Percentiles rank a stretch among this genome's conserved stretches.
phyloP scores from a whole-genome alignment of 2,797 vertebrate species.

The Euthynnus affinis region DNA sequence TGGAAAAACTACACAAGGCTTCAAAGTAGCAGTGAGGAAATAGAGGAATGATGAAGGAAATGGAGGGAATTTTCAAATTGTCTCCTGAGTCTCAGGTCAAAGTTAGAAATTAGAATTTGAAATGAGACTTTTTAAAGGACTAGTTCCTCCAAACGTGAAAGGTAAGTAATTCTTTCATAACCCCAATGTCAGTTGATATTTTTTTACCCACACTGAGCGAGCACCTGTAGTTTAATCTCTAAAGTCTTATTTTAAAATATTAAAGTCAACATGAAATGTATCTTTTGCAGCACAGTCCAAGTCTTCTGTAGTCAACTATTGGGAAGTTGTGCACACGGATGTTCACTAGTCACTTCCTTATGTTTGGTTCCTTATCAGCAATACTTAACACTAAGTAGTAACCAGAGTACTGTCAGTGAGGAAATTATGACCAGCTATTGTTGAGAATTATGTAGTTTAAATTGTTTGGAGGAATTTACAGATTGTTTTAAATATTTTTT shows the following conservation, averaged over 20 bases:
- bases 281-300: neutral
- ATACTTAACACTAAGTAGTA: neutral
- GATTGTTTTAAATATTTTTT: neutral
- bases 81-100: constrained; percentile 2
- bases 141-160: neutral
- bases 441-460: neutral
- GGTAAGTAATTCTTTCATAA: neutral
- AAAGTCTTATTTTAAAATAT: neutral
- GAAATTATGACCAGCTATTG: neutral
- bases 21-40: neutral
- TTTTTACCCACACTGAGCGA: neutral
- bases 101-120: neutral
- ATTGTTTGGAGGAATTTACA: neutral
- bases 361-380: neutral
- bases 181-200: neutral
- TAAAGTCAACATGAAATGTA: neutral
- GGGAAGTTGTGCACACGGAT: neutral
- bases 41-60: neutral
- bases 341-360: neutral
- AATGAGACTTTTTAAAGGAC: neutral
- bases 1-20: constrained; percentile 24
- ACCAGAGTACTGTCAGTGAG: neutral
- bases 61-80: neutral
- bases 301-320: neutral
- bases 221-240: neutral